Conservation (phyloP, 2,113 vertebrate species). For the Hippoglossus stenolepis region DNA sequence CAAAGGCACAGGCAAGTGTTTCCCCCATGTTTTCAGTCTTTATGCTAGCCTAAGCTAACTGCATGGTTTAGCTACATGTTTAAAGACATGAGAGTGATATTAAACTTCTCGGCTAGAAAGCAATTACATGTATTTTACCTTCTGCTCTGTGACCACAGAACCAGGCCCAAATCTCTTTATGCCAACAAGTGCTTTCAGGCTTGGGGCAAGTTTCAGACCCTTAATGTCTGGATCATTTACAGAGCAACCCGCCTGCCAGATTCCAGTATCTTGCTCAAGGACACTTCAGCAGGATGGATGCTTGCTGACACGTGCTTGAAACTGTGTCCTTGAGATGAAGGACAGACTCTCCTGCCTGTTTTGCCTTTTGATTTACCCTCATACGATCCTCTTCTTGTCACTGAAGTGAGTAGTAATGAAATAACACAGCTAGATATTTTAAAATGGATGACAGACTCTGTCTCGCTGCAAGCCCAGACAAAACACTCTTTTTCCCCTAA, state of each 20-base stretch:
- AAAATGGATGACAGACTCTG: not conserved
- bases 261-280: conserved; percentile 67
- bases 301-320: conserved; percentile 45
- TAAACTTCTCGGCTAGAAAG: not conserved
- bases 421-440: not conserved
- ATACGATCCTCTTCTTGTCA: not conserved
- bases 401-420: conserved; percentile 7
- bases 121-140: not conserved
- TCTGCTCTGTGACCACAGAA: not conserved
- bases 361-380: conserved; percentile 7
- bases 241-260: conserved; percentile 6
- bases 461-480: not conserved
- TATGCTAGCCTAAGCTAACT: conserved; percentile 1
- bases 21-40: not conserved
- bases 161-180: not conserved
- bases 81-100: not conserved
- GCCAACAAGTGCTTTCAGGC: conserved; percentile 3
- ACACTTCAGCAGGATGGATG: conserved; percentile 53
- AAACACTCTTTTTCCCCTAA: not conserved
- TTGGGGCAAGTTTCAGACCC: not conserved
- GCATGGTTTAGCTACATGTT: not conserved
- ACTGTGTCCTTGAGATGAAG: conserved; percentile 61
- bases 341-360: conserved; percentile 18
- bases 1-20: not conserved
- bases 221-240: conserved; percentile 13